Evolutionary conservation across 2,113 vertebrate genomes (phyloP), one percentile per base, ranked within the genome.

Genomic region (Steatornis caripensis): DNA sequence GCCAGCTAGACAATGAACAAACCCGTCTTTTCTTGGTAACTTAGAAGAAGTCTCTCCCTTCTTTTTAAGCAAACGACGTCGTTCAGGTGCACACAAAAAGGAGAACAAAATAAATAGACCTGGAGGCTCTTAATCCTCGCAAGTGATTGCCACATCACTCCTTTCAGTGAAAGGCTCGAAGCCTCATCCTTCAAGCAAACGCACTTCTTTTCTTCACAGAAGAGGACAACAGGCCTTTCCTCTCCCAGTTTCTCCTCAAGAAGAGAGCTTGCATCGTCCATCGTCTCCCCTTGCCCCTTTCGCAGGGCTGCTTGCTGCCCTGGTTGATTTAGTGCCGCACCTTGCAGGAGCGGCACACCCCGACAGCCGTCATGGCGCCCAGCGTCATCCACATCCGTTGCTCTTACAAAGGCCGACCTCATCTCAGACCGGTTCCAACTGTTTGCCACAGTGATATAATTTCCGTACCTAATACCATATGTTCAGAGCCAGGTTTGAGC

Each of bases 371-470:
- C 49, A 20, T 16, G 5, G 4, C 84, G 34, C 39, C 55, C 60
- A 46, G n/a, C 55, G 46, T 18, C 65, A 37, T 27, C 79, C 32
- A 1, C 6, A 64, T 39, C 64, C 57, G 89, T 87, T 91, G 80
- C 69, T 84, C 65, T 92, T 45, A 39, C 53, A 8, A 29, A 71
- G n/a, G 9, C 55, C 91, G 76, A 95, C 36, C 70, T 94, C 84
- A 91, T 64, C 84, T 64, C 69, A 89, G 45, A 68, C 74, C 74
- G 72, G 37, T 39, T 93, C 77, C 90, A 90, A 68, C 66, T 87
- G 65, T 58, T 94, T 94, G 93, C 81, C 84, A 89, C 60, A 23
- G 74, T 48, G 72, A 89, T 20, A n/a, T 71, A 14, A 92, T 87
- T 89, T 30, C 80, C 65, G 82, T 83, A 75, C 74, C 53, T 71